Evolutionary conservation across 2,888 invertebrate genomes (phyloP).

Genomic region (Cerceris rybyensis): DNA sequence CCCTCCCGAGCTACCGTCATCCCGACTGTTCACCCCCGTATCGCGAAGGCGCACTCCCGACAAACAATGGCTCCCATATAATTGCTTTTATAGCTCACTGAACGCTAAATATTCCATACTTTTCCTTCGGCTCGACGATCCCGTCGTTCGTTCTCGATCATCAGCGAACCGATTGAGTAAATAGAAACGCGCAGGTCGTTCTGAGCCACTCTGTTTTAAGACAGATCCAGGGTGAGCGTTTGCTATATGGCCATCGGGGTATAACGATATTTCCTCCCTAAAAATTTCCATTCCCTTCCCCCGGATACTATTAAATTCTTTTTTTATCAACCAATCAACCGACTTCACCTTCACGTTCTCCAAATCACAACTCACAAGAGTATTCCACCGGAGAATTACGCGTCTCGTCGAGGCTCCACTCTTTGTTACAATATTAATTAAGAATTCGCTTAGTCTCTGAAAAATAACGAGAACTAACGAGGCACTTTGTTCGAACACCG

Average conservation of each 20-base stretch:
- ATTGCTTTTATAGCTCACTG: slow-evolving; percentile 82
- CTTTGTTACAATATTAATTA: slow-evolving; percentile 21
- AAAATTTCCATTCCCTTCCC: too few relatives aligned
- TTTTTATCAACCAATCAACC: neutral
- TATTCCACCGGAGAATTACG: neutral
- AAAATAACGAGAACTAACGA: slow-evolving; percentile 42
- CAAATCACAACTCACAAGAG: neutral
- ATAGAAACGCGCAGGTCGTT: slow-evolving; percentile 67
- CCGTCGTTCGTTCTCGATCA: slow-evolving; percentile 71
- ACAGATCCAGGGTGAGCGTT: slow-evolving; percentile 40
- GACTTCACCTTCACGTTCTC: neutral
- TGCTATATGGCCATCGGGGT: neutral
- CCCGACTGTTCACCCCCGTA: slow-evolving; percentile 73
- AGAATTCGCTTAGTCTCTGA: slow-evolving; percentile 37
- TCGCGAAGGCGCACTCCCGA: slow-evolving; percentile 79
- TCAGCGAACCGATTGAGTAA: slow-evolving; percentile 78
- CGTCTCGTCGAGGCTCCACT: neutral
- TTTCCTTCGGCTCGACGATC: slow-evolving; percentile 74
- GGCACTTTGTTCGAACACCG: slow-evolving; percentile 44
- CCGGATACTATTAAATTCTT: neutral
- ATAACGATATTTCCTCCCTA: too few relatives aligned
- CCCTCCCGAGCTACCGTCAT: slow-evolving; percentile 50
- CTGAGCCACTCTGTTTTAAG: slow-evolving; percentile 64
- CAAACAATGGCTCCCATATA: slow-evolving; percentile 81
- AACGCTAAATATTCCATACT: slow-evolving; percentile 82